These are phyloP conservation scores for Stenopsyche tienmushanensis DNA, from an alignment of 1,140 invertebrate species.

Conservation along the genomic window DNA sequence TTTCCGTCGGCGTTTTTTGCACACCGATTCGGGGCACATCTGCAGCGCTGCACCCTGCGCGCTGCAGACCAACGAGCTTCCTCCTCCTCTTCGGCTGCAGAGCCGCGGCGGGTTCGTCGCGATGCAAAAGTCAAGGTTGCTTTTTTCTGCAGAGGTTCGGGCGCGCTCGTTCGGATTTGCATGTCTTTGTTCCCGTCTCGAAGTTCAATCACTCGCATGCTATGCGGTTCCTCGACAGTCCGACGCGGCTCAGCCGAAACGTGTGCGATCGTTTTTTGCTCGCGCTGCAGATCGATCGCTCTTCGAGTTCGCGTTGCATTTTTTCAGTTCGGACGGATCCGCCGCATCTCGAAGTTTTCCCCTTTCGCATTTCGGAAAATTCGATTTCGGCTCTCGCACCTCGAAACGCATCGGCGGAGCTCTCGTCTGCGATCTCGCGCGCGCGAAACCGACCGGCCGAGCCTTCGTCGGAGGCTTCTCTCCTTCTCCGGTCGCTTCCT, in stretches of 20 bases:
- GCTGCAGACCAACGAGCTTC: conserved; percentile 21
- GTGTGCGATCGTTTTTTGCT: conserved; percentile 15
- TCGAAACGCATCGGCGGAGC: too few relatives aligned
- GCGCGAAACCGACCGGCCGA: too few relatives aligned
- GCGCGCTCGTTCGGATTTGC: conserved; percentile 21
- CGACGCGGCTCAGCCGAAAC: conserved; percentile 15
- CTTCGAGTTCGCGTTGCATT: neutral
- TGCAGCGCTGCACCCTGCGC: conserved; percentile 14
- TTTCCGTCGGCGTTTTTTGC: conserved; percentile 25
- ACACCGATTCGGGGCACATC: conserved; percentile 7
- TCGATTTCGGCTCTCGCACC: too few relatives aligned
- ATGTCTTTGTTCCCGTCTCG: conserved; percentile 34
- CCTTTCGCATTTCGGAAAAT: too few relatives aligned
- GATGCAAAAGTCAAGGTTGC: conserved; percentile 40
- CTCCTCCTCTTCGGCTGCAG: conserved; percentile 10
- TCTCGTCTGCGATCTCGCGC: too few relatives aligned
- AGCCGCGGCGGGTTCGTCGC: conserved; percentile 26
- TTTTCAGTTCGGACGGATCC: neutral
- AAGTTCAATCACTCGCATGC: conserved; percentile 37
- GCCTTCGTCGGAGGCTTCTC: too few relatives aligned
- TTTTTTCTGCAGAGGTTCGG: conserved; percentile 10
- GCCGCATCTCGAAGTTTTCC: too few relatives aligned
- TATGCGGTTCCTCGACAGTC: conserved; percentile 37
- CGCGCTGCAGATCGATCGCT: conserved; percentile 3
- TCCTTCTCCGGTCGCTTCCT: too few relatives aligned